phyloP scores from a whole-genome alignment of 2,888 invertebrate genomes.

The Xestia c-nigrum region DNA sequence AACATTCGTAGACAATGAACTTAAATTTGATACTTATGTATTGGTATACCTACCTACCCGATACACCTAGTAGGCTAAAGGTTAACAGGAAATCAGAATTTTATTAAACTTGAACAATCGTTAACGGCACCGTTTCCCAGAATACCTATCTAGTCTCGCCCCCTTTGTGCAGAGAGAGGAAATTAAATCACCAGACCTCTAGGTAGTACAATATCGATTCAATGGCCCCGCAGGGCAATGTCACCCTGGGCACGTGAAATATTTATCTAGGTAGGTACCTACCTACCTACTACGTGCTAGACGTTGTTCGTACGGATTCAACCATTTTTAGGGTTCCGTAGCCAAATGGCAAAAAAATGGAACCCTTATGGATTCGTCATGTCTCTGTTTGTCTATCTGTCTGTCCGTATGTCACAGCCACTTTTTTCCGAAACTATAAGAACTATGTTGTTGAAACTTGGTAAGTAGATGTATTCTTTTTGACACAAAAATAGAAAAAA shows the following conservation, averaged over 20 bases:
- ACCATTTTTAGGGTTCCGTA: background rate
- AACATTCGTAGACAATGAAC: too few relatives aligned
- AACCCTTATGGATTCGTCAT: too few relatives aligned
- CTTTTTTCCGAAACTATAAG: too few relatives aligned
- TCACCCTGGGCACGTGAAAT: slow-evolving; percentile 25
- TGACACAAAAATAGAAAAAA: too few relatives aligned
- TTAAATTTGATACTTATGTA: background rate
- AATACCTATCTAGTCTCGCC: background rate
- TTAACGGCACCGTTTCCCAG: background rate
- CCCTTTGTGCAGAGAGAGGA: background rate
- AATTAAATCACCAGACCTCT: slow-evolving; percentile 33
- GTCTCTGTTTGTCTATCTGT: too few relatives aligned
- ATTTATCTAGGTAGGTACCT: slow-evolving; percentile 4
- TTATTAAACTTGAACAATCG: background rate
- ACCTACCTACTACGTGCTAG: slow-evolving; percentile 5
- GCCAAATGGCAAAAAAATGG: too few relatives aligned
- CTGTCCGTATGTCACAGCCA: too few relatives aligned
- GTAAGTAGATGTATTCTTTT: too few relatives aligned
- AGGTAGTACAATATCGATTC: slow-evolving; percentile 30
- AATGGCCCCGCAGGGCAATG: slow-evolving; percentile 2
- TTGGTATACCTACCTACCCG: background rate
- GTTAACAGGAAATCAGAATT: background rate
- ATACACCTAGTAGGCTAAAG: background rate
- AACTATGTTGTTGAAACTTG: too few relatives aligned
- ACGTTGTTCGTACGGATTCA: background rate